Evolutionary conservation across 2,888 invertebrate species (phyloP).

Genomic region (Nomada flava): DNA sequence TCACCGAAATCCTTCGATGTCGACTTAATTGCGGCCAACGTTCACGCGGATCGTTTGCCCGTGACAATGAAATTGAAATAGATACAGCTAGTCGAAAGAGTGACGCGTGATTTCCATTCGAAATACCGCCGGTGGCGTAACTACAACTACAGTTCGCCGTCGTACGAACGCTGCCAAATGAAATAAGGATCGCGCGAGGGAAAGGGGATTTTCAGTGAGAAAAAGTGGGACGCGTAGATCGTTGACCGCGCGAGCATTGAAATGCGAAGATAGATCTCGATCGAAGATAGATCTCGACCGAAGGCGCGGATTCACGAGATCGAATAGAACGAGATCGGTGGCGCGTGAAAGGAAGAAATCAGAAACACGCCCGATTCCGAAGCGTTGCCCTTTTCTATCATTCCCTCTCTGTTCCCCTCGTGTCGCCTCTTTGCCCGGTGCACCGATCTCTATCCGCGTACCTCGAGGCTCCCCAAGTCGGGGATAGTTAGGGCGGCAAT

Average conservation of each 20-base stretch:
- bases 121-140: too few species aligned
- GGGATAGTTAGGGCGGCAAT: conserved; percentile 64
- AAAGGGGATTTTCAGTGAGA: neutral
- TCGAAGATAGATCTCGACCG: conserved; percentile 41
- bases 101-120: too few species aligned
- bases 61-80: too few species aligned
- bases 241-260: conserved; percentile 55
- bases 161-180: too few species aligned
- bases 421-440: neutral
- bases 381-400: conserved; percentile 43
- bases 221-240: conserved; percentile 52
- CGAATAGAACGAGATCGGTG: conserved; percentile 67
- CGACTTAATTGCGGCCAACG: neutral
- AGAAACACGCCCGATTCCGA: conserved; percentile 65
- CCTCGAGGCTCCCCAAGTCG: conserved; percentile 9
- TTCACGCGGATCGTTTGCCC: too few species aligned
- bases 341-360: conserved; percentile 74
- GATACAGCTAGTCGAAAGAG: too few species aligned
- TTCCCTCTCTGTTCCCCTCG: conserved; percentile 20
- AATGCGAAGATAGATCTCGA: conserved; percentile 44
- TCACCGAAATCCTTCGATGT: neutral
- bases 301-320: conserved; percentile 60
- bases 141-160: too few species aligned
- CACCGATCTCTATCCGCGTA: neutral
- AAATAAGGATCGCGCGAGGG: neutral